Evolutionary conservation across 1,140 invertebrate genomes (phyloP).

Genomic region (Zaprionus africanus): DNA sequence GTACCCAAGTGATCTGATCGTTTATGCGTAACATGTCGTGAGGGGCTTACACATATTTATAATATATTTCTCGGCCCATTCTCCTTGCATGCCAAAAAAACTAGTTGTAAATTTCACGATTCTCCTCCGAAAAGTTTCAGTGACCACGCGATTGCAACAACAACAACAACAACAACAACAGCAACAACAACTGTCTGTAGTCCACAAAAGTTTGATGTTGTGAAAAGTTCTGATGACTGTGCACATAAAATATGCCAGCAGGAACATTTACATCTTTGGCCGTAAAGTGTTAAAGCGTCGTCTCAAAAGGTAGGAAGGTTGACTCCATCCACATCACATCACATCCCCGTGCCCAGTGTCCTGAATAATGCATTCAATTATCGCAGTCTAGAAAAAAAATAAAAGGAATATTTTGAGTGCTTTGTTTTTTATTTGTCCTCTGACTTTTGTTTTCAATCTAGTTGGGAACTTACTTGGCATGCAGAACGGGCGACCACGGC

Average conservation of each 20-base stretch:
- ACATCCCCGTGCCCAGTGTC: neutral
- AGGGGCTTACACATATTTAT: neutral
- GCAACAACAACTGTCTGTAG: constrained; percentile 4
- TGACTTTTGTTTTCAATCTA: constrained; percentile 15
- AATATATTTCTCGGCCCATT: constrained; percentile 19
- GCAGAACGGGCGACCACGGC: neutral
- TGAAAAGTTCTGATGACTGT: constrained; percentile 59
- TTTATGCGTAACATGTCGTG: constrained; percentile 37
- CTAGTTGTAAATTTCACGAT: constrained; percentile 30
- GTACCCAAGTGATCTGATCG: constrained; percentile 50
- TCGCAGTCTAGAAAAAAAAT: constrained; percentile 33
- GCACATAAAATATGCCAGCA: constrained; percentile 73
- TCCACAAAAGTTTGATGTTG: constrained; percentile 47
- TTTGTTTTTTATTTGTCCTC: constrained; percentile 12
- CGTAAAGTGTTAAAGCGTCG: constrained; percentile 70
- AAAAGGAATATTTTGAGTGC: constrained; percentile 9
- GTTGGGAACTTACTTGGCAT: neutral
- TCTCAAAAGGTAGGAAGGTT: constrained; percentile 59
- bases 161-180: no score
- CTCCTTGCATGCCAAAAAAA: constrained; percentile 39
- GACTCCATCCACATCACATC: neutral
- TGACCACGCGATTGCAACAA: constrained; percentile 43
- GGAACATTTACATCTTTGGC: constrained; percentile 67
- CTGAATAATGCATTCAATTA: constrained; percentile 79
- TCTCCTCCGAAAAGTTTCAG: constrained; percentile 27